phyloP scores from a whole-genome alignment of 2,113 vertebrate species.

The Paraplagusia blochii region DNA sequence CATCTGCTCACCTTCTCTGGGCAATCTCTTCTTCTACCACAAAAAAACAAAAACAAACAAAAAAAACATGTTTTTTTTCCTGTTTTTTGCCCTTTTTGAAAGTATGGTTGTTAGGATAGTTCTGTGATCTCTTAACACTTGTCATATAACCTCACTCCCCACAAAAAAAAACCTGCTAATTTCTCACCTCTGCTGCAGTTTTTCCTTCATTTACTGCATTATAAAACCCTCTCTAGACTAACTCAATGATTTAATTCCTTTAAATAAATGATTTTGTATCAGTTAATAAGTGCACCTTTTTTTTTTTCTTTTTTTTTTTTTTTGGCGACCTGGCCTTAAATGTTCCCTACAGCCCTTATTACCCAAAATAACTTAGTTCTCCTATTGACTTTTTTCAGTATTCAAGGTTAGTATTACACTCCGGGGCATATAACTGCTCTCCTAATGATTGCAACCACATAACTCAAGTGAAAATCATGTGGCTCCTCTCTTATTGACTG shows the following conservation, averaged over 20 bases:
- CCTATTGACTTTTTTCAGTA: conserved; percentile 45
- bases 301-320: background rate
- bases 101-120: no score
- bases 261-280: conserved; percentile 2
- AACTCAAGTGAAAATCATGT: conserved; percentile 53
- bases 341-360: conserved; percentile 30
- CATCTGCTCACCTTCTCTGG: conserved; percentile 45
- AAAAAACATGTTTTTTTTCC: no score
- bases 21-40: conserved; percentile 38
- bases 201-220: background rate
- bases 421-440: conserved; percentile 46
- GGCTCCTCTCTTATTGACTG: conserved; percentile 66
- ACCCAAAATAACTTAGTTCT: conserved; percentile 31
- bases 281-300: background rate
- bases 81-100: no score
- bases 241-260: background rate
- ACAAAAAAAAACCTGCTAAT: no score
- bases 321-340: conserved; percentile 13
- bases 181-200: no score
- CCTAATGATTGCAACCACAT: conserved; percentile 60
- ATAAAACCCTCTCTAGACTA: conserved; percentile 1
- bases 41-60: no score
- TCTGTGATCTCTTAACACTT: no score
- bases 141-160: no score
- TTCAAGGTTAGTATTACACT: conserved; percentile 45